These are phyloP conservation scores for Montipora efflorescens DNA, from an alignment of 64 coral and sea anemone genomes.

Conservation along the genomic window DNA sequence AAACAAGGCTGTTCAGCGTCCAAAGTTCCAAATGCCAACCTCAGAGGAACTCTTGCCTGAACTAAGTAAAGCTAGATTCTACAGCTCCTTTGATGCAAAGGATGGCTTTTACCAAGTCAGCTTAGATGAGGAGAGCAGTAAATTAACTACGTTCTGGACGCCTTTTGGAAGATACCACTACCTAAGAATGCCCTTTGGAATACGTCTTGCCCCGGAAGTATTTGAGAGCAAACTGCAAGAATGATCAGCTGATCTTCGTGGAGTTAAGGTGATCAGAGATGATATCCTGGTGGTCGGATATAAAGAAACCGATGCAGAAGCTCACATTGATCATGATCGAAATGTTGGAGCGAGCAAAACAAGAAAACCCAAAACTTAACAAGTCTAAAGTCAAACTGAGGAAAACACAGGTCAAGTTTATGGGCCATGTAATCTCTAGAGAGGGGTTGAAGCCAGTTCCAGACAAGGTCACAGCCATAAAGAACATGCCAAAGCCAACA, in stretches of 20 bases:
- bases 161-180: too few species aligned
- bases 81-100: slow-evolving; percentile 28
- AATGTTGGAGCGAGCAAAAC: too few species aligned
- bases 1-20: slow-evolving; percentile 3
- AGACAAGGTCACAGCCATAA: slow-evolving; percentile 39
- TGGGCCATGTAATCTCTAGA: slow-evolving; percentile 64
- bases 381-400: slow-evolving; percentile 53
- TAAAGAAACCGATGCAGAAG: too few species aligned
- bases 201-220: too few species aligned
- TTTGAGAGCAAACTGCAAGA: too few species aligned
- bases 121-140: too few species aligned
- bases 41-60: background rate
- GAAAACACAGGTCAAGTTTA: slow-evolving; percentile 59
- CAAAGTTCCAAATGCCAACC: background rate
- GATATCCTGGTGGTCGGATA: too few species aligned
- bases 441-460: slow-evolving; percentile 72
- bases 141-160: too few species aligned
- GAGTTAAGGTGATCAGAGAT: too few species aligned
- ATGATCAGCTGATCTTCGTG: too few species aligned
- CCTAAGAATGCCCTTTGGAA: too few species aligned
- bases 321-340: too few species aligned
- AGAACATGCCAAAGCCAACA: slow-evolving; percentile 46
- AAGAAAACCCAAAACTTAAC: background rate
- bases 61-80: background rate
- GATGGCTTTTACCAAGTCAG: background rate